Conservation (phyloP, 2,797 vertebrate species). For the Monodelphis domestica region DNA sequence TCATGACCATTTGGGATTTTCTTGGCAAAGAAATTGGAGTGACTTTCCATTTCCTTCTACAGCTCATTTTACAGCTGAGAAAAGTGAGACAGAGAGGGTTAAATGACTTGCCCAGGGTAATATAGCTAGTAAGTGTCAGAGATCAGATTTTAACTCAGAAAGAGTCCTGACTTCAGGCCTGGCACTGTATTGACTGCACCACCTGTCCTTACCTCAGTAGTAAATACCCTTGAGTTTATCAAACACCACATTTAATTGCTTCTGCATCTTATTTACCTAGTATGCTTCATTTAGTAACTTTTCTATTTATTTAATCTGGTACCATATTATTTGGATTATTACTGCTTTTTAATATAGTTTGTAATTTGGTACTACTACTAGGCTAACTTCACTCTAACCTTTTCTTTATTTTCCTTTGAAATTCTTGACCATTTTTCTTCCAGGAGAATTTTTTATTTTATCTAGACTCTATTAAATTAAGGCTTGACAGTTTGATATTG, state of each 20-base stretch:
- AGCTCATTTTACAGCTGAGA: background rate
- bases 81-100: too few relatives aligned
- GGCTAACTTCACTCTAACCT: background rate
- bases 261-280: background rate
- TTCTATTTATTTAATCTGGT: background rate
- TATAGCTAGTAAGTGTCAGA: too few relatives aligned
- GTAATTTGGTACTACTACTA: background rate
- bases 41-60: background rate
- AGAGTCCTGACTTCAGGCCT: background rate
- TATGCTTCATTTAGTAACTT: background rate
- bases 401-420: background rate
- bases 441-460: background rate
- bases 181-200: background rate
- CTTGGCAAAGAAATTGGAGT: background rate
- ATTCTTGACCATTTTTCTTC: background rate
- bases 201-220: background rate
- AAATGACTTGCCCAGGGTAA: too few relatives aligned
- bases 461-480: background rate
- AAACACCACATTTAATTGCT: background rate
- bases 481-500: background rate
- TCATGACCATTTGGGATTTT: background rate
- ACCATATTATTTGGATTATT: background rate
- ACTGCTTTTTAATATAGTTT: background rate
- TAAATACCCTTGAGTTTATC: background rate
- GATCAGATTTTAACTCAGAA: background rate